A percentile compares a stretch with the other conserved stretches of the same genome.
Evolutionary conservation across 92 coral and sea anemone species (phyloP).

Genomic region (Epizoanthus ramosus): DNA sequence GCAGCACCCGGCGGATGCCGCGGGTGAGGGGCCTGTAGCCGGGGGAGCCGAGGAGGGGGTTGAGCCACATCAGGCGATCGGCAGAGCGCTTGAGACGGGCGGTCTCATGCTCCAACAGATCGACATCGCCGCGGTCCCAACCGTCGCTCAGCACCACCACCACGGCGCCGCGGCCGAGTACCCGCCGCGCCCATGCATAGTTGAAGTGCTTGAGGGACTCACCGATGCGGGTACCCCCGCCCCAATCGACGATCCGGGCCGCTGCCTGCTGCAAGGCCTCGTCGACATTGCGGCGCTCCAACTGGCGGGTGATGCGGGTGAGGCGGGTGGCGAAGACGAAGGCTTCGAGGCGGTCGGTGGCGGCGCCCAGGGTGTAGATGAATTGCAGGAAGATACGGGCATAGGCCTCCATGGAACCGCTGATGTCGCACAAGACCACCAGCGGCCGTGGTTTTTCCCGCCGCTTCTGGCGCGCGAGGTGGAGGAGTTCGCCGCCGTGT

Average conservation of each 20-base stretch:
- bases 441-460: background rate
- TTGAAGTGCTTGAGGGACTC: background rate
- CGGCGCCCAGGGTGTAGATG: background rate
- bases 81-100: background rate
- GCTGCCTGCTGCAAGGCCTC: background rate
- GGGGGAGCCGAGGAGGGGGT: background rate
- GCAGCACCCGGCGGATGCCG: background rate
- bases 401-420: background rate
- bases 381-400: background rate
- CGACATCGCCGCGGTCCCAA: background rate
- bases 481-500: background rate
- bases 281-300: background rate
- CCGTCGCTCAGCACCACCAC: background rate
- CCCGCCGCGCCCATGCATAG: background rate
- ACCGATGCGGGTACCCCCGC: background rate
- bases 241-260: background rate
- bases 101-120: background rate
- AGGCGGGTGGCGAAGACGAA: background rate
- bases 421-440: background rate
- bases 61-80: background rate
- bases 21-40: background rate
- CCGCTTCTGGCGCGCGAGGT: background rate
- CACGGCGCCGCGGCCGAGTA: background rate
- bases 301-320: background rate
- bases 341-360: background rate